Evolutionary conservation across 2,888 invertebrate species (phyloP).

Genomic region (Gymnocheta viridis): DNA sequence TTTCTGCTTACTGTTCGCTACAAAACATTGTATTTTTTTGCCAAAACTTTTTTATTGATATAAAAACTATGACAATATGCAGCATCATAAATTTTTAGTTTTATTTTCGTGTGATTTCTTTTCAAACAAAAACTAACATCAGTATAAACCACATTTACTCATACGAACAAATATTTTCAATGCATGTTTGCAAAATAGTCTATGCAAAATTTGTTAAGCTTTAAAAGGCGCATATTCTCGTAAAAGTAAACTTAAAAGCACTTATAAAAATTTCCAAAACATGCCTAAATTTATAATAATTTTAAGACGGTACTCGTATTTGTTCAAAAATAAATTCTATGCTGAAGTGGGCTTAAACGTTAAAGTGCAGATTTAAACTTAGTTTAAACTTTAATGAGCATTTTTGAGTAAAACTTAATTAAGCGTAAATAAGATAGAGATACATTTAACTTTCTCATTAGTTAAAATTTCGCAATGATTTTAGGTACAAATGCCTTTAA

Average conservation of each 20-base stretch:
- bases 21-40: constrained; percentile 21
- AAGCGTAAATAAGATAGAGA: too few relatives aligned
- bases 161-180: not conserved
- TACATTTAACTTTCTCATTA: too few relatives aligned
- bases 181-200: not conserved
- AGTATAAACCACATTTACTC: constrained; percentile 19
- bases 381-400: too few relatives aligned
- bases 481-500: too few relatives aligned
- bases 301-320: too few relatives aligned
- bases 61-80: constrained; percentile 56
- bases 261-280: not conserved
- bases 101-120: constrained; percentile 40
- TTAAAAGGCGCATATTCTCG: not conserved
- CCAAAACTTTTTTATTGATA: not conserved
- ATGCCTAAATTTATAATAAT: not conserved
- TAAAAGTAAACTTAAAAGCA: not conserved
- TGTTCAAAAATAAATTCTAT: too few relatives aligned
- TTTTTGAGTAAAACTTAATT: too few relatives aligned
- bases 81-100: constrained; percentile 74
- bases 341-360: too few relatives aligned
- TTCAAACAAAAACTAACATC: not conserved
- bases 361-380: too few relatives aligned
- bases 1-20: constrained; percentile 11
- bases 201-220: not conserved
- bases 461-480: too few relatives aligned